Evolutionary conservation across 2,113 vertebrate genomes (phyloP), one percentile per base, ranked within the genome.

Genomic region (Pomatostomus ruficeps): DNA sequence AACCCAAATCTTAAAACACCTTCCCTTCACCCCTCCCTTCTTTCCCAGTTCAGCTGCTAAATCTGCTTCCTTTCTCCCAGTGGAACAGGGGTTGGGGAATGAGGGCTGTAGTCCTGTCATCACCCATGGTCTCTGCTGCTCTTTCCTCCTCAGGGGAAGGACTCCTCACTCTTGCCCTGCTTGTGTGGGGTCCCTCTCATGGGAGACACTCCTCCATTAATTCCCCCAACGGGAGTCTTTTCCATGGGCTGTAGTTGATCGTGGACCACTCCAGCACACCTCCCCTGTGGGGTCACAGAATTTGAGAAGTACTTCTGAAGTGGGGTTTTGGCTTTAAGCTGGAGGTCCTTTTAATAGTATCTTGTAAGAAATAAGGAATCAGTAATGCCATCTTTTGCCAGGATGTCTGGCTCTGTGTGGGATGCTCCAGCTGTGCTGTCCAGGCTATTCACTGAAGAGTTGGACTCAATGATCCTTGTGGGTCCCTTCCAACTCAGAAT

Each of bases 181-280:
- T 57, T 21, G 5, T 35, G 2, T 71, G 49, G n/a, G 5, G 21
- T 45, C 14, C 25, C 17, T 57, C 20, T 5, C 20, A 13, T 6
- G 24, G 26, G 19, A 74, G 20, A 21, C 12, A 21, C 5, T 49
- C 35, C 29, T 75, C 22, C 35, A 20, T 11, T 5, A 36, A 33
- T 35, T 86, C 20, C 28, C 68, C 38, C n/a, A 36, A 7, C 1
- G 1, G 17, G 33, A 52, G 46, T 14, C 40, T 48, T 49, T 43
- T 28, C 4, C 9, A 4, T 2, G 6, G 10, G 17, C 36, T 18
- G 5, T 23, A n/a, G 36, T 12, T 22, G 12, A 20, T 57, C 35
- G 9, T 11, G 8, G 57, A 0, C 68, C 0, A 1, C 7, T 75
- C 35, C 36, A 35, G 8, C 0, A 0, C 49, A 20, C 0, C 0